Evolutionary conservation across 64 coral and sea anemone genomes (phyloP).

Genomic region (Montipora cactus): DNA sequence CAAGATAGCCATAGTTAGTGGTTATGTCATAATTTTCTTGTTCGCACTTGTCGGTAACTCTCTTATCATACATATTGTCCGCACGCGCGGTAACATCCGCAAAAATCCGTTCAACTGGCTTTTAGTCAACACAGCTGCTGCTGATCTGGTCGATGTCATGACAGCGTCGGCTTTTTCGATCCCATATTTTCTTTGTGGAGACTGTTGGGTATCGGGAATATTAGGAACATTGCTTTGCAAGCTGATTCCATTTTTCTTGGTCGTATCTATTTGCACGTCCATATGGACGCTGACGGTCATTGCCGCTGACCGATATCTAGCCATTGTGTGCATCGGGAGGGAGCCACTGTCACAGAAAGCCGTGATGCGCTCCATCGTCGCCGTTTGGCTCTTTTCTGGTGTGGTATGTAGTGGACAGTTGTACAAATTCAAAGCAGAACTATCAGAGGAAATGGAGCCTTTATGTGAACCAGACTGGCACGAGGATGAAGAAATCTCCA

Average conservation of each 20-base stretch:
- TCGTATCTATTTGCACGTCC: conserved; percentile 72
- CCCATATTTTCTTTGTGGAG: neutral
- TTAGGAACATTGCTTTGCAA: conserved; percentile 70
- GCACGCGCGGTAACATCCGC: conserved; percentile 30
- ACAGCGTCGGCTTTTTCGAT: conserved; percentile 49
- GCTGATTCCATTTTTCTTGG: conserved; percentile 61
- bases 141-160: conserved; percentile 67
- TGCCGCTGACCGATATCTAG: conserved; percentile 81
- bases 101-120: conserved; percentile 81
- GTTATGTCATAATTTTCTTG: conserved; percentile 40
- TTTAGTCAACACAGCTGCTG: conserved; percentile 78
- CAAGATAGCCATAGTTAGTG: conserved; percentile 35
- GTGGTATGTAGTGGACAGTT: conserved; percentile 57
- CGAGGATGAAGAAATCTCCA: neutral
- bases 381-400: conserved; percentile 64
- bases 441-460: neutral
- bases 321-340: conserved; percentile 60
- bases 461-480: conserved; percentile 43
- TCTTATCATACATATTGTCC: conserved; percentile 60
- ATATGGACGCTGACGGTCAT: conserved; percentile 83
- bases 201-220: conserved; percentile 70
- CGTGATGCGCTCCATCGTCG: conserved; percentile 57
- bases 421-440: conserved; percentile 55
- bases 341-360: conserved; percentile 57
- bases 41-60: conserved; percentile 52